phyloP scores from a whole-genome alignment of 2,113 vertebrate genomes.

The Athene noctua region DNA sequence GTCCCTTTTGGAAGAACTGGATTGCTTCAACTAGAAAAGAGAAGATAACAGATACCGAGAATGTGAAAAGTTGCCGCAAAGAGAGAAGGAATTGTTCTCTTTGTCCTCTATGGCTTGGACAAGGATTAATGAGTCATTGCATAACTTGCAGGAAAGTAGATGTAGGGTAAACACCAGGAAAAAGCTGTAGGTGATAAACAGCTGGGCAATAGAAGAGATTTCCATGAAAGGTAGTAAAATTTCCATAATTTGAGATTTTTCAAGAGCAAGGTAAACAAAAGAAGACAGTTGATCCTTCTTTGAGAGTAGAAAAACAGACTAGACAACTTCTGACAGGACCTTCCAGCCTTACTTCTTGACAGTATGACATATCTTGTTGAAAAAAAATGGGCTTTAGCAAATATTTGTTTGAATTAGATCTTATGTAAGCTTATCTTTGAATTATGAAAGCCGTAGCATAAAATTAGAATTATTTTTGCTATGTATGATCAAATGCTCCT shows the following conservation, averaged over 20 bases:
- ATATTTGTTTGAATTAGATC: neutral
- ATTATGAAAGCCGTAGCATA: neutral
- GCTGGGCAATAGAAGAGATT: neutral
- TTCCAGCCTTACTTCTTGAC: neutral
- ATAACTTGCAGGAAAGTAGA: neutral
- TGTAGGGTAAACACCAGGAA: neutral
- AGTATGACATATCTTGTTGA: neutral
- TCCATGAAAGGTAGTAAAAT: neutral
- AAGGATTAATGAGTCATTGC: neutral
- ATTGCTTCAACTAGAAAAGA: neutral
- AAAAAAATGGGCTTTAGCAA: neutral
- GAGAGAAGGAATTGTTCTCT: neutral
- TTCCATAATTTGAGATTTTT: neutral
- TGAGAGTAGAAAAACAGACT: neutral
- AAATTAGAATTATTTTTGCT: neutral
- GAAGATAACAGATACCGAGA: neutral
- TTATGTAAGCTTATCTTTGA: neutral
- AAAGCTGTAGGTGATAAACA: neutral
- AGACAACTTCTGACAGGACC: neutral
- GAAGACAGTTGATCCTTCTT: neutral
- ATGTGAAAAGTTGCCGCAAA: neutral
- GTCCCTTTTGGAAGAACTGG: neutral
- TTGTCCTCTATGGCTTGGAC: neutral
- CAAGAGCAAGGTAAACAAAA: neutral
- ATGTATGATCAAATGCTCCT: neutral